Base-by-base conservation (phyloP, 1,140 invertebrate species). In the Drosophila mayri region DNA sequence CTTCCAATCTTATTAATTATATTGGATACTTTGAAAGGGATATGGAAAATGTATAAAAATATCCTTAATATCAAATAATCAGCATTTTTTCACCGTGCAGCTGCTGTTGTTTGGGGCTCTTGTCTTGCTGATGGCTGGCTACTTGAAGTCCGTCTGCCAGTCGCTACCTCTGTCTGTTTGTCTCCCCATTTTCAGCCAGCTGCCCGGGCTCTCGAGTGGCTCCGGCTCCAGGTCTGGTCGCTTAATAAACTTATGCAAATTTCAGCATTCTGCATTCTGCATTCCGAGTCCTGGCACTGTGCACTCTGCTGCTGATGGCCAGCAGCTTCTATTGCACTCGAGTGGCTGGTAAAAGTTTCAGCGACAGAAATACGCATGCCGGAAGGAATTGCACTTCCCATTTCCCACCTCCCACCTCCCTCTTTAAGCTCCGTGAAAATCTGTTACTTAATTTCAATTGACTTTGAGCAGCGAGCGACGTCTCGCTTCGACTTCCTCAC, bases 381-480 rank as follows among this genome's bases (percentile, higher is more conserved):
- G 40, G 40, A 74, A 52, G 43, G 58, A 74, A 55, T 67, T 47
- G 8, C 65, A 68, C n/a, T 25, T 20, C 32, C 16, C 49, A 20
- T n/a, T n/a, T n/a, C n/a, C n/a, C n/a, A n/a, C n/a, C n/a, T n/a
- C n/a, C n/a, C n/a, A n/a, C n/a, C n/a, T 9, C 14, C 7, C 11
- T 7, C 22, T 14, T 46, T 14, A 10, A 22, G 11, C 41, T 41
- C 16, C 28, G 72, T 46, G 58, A 90, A 90, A 90, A 90, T 88
- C 84, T 88, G 84, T 88, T 88, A 90, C 81, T 81, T 90, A 90
- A 88, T 88, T 88, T 88, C 85, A 88, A 88, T 88, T 88, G 84
- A 88, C 85, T 88, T 88, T 90, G 84, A 88, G 68, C 70, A 70
- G 79, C 83, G 60, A 62, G 71, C 10, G 80, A 76, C 73, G 55